Evolutionary conservation across 1,140 invertebrate genomes (phyloP), one percentile per base, ranked within the genome.

Genomic region (Thaumatotibia leucotreta): DNA sequence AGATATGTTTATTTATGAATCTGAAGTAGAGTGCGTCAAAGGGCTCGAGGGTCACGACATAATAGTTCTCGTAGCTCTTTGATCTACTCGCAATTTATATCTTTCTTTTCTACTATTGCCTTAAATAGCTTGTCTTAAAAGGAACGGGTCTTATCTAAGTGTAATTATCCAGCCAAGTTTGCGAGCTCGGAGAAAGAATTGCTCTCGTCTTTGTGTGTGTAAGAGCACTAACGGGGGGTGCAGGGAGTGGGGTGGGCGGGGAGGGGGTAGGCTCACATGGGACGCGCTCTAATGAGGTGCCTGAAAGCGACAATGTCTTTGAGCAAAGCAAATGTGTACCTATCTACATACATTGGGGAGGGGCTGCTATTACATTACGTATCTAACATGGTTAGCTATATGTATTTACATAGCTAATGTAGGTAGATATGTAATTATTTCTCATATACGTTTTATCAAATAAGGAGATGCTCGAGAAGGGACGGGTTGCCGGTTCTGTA

Each of bases 271-370:
- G 84, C 87, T 88, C 84, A 86, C 86, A 87, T 86, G 87, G 87
- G 86, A 89, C 86, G 84, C 80, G 80, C 87, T 86, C 86, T 89
- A 89, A 89, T 89, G 87, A 89, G 85, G 86, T 89, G 87, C 85
- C 86, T 88, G 86, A 88, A 90, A 90, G 88, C 86, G 88, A 90
- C 88, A 90, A 90, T 90, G 88, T 88, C 88, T 90, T 87, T 88
- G 82, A 87, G 85, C 82, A 86, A 86, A 88, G 82, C 87, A 86
- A 89, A 88, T 82, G 87, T 88, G 83, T 89, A 86, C 79, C 76
- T 88, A 89, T 88, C 87, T 89, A 89, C 83, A 86, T 89, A 88
- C 67, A 64, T 64, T 71, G 80, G 81, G 80, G 52, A 79, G 69
- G 76, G 79, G 73, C 74, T 81, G 70, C 76, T 79, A 72, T 73